These are phyloP conservation scores for Platyscapa corneri DNA, from an alignment of 1,140 invertebrate species.

Conservation along the genomic window DNA sequence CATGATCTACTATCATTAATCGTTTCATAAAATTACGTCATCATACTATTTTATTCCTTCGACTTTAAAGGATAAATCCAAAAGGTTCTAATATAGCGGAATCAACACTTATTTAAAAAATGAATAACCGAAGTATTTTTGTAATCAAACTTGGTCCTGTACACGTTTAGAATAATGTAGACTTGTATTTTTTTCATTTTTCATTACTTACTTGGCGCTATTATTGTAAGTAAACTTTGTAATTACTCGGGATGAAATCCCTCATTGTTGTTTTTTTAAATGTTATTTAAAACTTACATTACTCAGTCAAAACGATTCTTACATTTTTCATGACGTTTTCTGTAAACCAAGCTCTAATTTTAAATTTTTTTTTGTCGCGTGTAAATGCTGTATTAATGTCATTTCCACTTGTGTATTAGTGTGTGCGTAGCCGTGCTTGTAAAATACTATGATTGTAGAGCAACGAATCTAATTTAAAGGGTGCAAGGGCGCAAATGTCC, in stretches of 20 bases:
- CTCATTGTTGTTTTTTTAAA: slow-evolving; percentile 27
- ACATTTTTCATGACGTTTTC: slow-evolving; percentile 17
- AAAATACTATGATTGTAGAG: slow-evolving; percentile 32
- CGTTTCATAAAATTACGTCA: background rate
- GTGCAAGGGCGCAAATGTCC: background rate
- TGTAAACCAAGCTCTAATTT: slow-evolving; percentile 37
- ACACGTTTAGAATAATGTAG: slow-evolving; percentile 20
- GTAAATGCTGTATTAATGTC: slow-evolving; percentile 67
- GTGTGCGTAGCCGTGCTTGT: slow-evolving; percentile 6
- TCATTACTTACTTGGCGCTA: background rate
- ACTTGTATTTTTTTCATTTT: slow-evolving; percentile 13
- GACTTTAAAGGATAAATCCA: background rate
- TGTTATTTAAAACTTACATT: background rate
- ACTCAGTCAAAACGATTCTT: slow-evolving; percentile 7
- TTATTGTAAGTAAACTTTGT: slow-evolving; percentile 46
- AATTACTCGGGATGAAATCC: slow-evolving; percentile 46
- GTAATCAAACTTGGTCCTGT: slow-evolving; percentile 19
- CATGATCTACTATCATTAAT: slow-evolving; percentile 53
- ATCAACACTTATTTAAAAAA: slow-evolving; percentile 20
- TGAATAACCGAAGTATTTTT: slow-evolving; percentile 19
- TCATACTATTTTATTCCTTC: background rate
- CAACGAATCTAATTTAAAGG: background rate
- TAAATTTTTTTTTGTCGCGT: slow-evolving; percentile 17
- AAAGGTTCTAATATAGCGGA: background rate
- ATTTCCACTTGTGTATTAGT: slow-evolving; percentile 37